Percentiles rank a stretch among this genome's conserved stretches.
phyloP scores from a whole-genome alignment of 2,797 vertebrate genomes.

The Poeciliopsis infans region DNA sequence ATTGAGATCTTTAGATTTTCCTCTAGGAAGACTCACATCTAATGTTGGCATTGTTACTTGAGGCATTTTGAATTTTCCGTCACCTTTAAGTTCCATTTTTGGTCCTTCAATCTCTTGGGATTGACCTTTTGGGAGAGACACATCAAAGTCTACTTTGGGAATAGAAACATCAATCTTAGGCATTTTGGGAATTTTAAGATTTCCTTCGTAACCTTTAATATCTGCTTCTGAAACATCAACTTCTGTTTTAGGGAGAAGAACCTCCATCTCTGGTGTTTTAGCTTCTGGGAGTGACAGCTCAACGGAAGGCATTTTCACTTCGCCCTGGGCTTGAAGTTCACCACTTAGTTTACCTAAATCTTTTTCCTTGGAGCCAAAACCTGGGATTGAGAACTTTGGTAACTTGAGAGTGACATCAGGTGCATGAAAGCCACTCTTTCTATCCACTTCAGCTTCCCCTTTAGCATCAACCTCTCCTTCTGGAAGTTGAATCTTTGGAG shows the following conservation, averaged over 20 bases:
- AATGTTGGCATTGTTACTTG: constrained; percentile 67
- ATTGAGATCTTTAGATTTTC: constrained; percentile 34
- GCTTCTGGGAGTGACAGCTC: constrained; percentile 77
- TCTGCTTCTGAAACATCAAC: constrained; percentile 80
- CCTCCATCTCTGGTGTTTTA: constrained; percentile 74
- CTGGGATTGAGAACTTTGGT: constrained; percentile 79
- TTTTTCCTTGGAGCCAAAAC: constrained; percentile 70
- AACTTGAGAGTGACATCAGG: constrained; percentile 76
- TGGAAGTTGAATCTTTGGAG: constrained; percentile 63
- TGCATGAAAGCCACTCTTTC: constrained; percentile 61
- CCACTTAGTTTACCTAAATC: constrained; percentile 53
- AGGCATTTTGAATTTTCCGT: constrained; percentile 69
- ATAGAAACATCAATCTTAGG: constrained; percentile 77
- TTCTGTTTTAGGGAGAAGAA: constrained; percentile 75
- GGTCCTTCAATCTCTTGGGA: constrained; percentile 41
- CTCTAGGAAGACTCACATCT: constrained; percentile 67
- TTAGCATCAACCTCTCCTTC: constrained; percentile 56
- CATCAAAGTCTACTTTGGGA: constrained; percentile 78
- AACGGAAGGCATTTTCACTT: constrained; percentile 77
- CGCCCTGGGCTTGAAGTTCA: constrained; percentile 62
- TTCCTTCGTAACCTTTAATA: constrained; percentile 78
- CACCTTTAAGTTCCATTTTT: constrained; percentile 27
- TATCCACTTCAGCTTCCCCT: constrained; percentile 42
- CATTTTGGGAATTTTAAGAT: constrained; percentile 79
- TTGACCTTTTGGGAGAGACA: constrained; percentile 70